These are phyloP conservation scores for Phoeniculus purpureus DNA, from an alignment of 2,797 vertebrate species.

Conservation along the genomic window DNA sequence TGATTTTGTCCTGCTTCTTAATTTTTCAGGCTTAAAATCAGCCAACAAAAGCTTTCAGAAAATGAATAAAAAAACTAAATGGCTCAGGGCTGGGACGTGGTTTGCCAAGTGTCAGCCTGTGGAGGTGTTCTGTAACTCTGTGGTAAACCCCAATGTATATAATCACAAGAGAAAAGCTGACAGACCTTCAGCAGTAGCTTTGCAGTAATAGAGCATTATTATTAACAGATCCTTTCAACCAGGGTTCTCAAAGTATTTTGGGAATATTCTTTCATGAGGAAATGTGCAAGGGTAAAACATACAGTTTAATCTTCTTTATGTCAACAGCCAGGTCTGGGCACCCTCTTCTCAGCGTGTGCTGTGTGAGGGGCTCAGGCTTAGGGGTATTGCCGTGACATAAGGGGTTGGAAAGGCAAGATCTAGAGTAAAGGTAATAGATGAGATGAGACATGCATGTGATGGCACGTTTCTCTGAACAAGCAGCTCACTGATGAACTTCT, in stretches of 20 bases:
- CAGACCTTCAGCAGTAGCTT: not conserved
- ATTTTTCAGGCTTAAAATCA: not conserved
- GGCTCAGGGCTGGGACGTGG: not conserved
- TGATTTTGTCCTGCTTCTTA: slow-evolving; percentile 6
- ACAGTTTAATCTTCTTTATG: not conserved
- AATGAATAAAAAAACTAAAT: slow-evolving; percentile 17
- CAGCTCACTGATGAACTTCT: not conserved
- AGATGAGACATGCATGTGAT: not conserved
- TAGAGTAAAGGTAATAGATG: not conserved
- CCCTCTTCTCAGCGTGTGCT: not conserved
- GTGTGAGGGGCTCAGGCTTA: not conserved
- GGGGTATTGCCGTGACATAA: not conserved
- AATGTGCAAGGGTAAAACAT: not conserved
- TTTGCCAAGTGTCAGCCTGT: not conserved
- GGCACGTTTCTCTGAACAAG: not conserved
- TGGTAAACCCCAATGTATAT: not conserved
- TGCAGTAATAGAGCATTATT: not conserved
- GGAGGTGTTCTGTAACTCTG: not conserved
- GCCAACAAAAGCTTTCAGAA: slow-evolving; percentile 9
- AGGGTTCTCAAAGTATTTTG: not conserved
- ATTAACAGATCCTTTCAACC: not conserved
- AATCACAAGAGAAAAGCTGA: slow-evolving; percentile 13
- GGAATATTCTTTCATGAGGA: not conserved
- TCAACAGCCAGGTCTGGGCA: not conserved
- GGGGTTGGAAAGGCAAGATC: not conserved